Evolutionary conservation across 2,888 invertebrate species (phyloP).

Genomic region (Griposia aprilina): DNA sequence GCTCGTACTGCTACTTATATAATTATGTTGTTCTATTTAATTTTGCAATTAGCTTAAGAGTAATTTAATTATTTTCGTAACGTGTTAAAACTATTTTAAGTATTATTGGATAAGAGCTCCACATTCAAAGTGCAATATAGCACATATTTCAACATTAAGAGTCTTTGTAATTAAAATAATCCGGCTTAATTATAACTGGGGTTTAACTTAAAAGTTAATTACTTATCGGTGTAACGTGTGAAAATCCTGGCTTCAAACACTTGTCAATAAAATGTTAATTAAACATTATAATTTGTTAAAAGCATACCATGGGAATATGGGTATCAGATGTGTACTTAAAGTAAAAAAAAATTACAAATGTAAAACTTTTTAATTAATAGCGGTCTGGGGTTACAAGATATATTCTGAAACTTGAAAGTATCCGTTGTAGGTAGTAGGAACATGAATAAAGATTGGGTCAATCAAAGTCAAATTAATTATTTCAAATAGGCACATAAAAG

Average conservation of each 20-base stretch:
- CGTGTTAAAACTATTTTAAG: constrained; percentile 13
- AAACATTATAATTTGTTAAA: constrained; percentile 6
- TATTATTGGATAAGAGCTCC: not conserved
- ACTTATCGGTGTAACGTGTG: constrained; percentile 5
- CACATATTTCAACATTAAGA: not conserved
- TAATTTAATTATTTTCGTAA: not conserved
- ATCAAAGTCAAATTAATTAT: no score
- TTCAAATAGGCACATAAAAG: no score
- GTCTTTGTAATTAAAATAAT: constrained; percentile 26
- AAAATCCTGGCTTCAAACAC: not conserved
- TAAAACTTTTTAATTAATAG: not conserved
- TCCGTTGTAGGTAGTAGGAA: not conserved
- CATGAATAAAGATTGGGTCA: not conserved
- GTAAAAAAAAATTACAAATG: not conserved
- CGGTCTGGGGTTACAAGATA: not conserved
- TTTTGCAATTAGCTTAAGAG: not conserved
- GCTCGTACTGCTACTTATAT: not conserved
- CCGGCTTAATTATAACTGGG: constrained; percentile 8
- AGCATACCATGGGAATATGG: not conserved
- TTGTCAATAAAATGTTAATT: constrained; percentile 9
- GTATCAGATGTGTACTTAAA: no score
- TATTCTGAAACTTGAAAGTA: not conserved
- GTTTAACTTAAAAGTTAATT: constrained; percentile 13
- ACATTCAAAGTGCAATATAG: not conserved
- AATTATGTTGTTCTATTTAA: no score